phyloP scores from a whole-genome alignment of 2,797 vertebrate genomes.

The Hippocampus kuda region DNA sequence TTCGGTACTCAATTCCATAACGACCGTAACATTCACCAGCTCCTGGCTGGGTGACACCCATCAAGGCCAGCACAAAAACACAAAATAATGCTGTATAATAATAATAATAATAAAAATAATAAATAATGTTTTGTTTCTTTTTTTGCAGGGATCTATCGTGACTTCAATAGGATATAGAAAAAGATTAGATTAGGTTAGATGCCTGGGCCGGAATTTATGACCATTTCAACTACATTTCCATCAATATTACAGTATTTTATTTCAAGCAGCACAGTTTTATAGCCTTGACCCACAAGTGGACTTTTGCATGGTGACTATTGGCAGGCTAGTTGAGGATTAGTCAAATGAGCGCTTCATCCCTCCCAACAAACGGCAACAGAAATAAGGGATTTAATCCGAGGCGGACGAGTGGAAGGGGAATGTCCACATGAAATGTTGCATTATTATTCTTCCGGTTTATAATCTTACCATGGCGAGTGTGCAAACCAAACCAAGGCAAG shows the following conservation, averaged over 20 bases:
- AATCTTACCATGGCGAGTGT: slow-evolving; percentile 16
- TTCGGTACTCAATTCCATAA: too few relatives aligned
- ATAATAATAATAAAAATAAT: too few relatives aligned
- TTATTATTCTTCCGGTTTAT: slow-evolving; percentile 27
- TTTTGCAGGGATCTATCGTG: too few relatives aligned
- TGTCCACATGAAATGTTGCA: slow-evolving; percentile 25
- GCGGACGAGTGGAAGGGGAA: slow-evolving; percentile 20
- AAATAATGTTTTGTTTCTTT: too few relatives aligned
- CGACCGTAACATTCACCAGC: too few relatives aligned
- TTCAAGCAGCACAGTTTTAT: background rate
- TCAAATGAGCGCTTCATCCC: slow-evolving; percentile 46
- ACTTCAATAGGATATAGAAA: too few relatives aligned
- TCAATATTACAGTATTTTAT: background rate
- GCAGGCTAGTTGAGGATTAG: slow-evolving; percentile 57
- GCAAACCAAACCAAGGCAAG: background rate
- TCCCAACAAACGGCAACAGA: slow-evolving; percentile 47
- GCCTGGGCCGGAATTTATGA: too few relatives aligned
- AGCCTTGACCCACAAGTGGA: slow-evolving; percentile 5
- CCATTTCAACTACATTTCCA: background rate
- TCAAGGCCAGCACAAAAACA: too few relatives aligned
- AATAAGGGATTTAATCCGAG: slow-evolving; percentile 54
- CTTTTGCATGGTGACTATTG: slow-evolving; percentile 52
- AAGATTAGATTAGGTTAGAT: too few relatives aligned
- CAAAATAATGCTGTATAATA: too few relatives aligned
- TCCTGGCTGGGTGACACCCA: too few relatives aligned